These are phyloP conservation scores for Enteromius anoplus DNA, from an alignment of 2,797 vertebrate species.

Conservation along the genomic window DNA sequence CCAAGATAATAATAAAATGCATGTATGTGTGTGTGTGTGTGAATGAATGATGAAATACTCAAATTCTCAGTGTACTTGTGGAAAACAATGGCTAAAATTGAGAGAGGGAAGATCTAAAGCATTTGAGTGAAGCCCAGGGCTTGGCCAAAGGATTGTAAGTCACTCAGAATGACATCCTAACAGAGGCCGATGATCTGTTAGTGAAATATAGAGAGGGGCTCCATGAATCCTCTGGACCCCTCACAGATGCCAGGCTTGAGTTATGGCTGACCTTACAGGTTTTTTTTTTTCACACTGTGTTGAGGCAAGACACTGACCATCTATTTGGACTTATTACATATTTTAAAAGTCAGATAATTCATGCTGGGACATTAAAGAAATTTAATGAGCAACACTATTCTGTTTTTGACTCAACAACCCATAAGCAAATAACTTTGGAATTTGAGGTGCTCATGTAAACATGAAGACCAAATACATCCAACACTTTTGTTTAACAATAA, in stretches of 20 bases:
- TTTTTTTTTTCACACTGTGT: constrained; percentile 4
- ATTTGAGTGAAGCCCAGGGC: constrained; percentile 3
- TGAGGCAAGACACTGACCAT: not conserved
- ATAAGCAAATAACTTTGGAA: constrained; percentile 23
- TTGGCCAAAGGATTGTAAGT: constrained; percentile 26
- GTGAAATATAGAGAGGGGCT: constrained; percentile 32
- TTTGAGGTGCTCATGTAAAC: constrained; percentile 7
- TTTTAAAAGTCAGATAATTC: constrained; percentile 2
- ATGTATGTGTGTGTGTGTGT: no score
- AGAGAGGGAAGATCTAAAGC: not conserved
- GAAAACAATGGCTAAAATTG: not conserved
- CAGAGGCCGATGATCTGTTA: constrained; percentile 32
- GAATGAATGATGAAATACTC: not conserved
- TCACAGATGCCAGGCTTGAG: constrained; percentile 26
- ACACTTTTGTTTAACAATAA: not conserved
- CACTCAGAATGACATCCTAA: constrained; percentile 35
- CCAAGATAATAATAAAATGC: no score
- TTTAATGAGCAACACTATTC: constrained; percentile 26
- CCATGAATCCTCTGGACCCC: constrained; percentile 33
- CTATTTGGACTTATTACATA: constrained; percentile 12
- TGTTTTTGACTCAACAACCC: not conserved
- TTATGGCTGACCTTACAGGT: constrained; percentile 23
- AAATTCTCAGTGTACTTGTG: not conserved
- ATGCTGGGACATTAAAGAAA: constrained; percentile 17
- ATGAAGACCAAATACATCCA: not conserved